Conservation (phyloP, 2,113 vertebrate genomes). For the Laticauda laticaudata region DNA sequence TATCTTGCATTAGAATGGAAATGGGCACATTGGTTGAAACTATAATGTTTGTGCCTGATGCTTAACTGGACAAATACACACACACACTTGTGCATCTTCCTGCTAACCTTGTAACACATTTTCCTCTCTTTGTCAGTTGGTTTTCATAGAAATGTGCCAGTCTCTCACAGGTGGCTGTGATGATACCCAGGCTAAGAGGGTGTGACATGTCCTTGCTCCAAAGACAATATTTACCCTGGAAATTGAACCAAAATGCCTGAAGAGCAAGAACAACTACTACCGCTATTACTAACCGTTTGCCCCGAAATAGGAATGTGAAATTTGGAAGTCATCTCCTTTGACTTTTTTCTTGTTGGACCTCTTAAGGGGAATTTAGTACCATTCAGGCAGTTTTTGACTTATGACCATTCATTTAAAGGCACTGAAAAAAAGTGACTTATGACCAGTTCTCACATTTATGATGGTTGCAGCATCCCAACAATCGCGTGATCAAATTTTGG, state of each 20-base stretch:
- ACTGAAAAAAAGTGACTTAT: background rate
- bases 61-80: background rate
- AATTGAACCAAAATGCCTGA: slow-evolving; percentile 40
- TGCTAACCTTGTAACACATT: slow-evolving; percentile 29
- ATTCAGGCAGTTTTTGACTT: background rate
- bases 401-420: background rate
- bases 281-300: background rate
- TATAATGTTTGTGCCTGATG: background rate
- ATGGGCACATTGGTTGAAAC: background rate
- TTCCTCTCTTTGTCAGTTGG: slow-evolving; percentile 6
- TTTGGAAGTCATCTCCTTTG: background rate
- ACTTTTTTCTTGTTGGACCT: background rate
- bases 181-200: slow-evolving; percentile 55
- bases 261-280: background rate
- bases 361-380: background rate
- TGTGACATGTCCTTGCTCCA: slow-evolving; percentile 62
- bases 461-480: background rate
- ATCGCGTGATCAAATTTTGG: background rate
- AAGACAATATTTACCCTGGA: slow-evolving; percentile 59
- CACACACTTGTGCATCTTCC: background rate
- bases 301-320: background rate
- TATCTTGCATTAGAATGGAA: background rate
- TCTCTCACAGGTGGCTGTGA: slow-evolving; percentile 59
- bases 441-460: background rate
- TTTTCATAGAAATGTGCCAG: slow-evolving; percentile 69